Base-by-base conservation (phyloP, 2,113 vertebrate genomes). In the Solea solea region DNA sequence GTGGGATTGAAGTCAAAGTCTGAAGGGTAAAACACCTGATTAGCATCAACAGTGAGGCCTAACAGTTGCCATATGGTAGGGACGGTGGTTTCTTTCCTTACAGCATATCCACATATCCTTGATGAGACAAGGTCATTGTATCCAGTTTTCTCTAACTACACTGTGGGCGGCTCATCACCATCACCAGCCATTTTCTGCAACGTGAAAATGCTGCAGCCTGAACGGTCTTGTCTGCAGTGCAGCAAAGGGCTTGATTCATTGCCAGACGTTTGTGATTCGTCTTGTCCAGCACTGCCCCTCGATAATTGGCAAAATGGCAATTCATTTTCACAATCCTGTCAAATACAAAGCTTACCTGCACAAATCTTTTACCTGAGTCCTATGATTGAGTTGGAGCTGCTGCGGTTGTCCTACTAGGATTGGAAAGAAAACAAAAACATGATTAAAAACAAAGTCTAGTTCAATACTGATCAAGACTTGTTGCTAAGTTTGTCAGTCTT, bases 11-110 rank as follows among this genome's bases (percentile, higher is more conserved):
- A 61, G 41, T 15, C 5, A 5, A 59, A 34, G 62, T 39, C 49
- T 70, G 53, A 63, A 51, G 28, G 52, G n/a, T 64, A 44, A 61
- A 58, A 56, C 34, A 54, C 7, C 50, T 64, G 53, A 74, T 46
- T 60, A 64, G 69, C 59, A 78, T 80, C 48, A 65, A 39, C 60
- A 13, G 56, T 28, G 68, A 74, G 65, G 1, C 5, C 49, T 58
- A 59, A 67, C 49, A 55, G 61, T 15, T 53, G 61, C 62, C 34
- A 41, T 52, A 41, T 1, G 62, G 15, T n/a, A 7, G 27, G 73
- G 50, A 61, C 71, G 64, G 62, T 64, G 69, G 56, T 64, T 72
- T 34, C 53, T 49, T 25, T 40, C 42, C 12, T 5, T 2, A 8
- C 66, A 64, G 44, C 25, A 42, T 45, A 48, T 76, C 10, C 21